Evolutionary conservation across 2,888 invertebrate species (phyloP), one percentile per base, ranked within the genome.

Genomic region (Oscheius sp.): DNA sequence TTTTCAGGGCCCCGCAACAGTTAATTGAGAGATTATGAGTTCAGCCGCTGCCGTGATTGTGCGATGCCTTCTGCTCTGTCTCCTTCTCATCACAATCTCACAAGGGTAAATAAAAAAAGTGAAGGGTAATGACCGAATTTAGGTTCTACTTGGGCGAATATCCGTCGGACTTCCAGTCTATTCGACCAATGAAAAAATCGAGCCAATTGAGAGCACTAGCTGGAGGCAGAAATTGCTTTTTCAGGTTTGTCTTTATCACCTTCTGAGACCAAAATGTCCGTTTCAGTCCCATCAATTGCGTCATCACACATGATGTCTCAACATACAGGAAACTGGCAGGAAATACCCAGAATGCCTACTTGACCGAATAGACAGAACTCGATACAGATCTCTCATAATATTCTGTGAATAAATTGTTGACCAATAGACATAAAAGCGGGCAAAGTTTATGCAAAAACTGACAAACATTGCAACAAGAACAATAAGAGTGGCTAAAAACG

Each of bases 281-380:
- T 70, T 87, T 87, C 75, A 86, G 85, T 37, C 87, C 87, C 5
- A 85, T 87, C 76, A 86, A 86, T 70, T 87, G 87, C 78, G 86
- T 87, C 76, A 85, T 87, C 66, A 81, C 82, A 0, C 85, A 84
- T 53, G 86, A 85, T 68, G 77, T 82, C 63, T 77, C 79, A 73
- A 84, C 82, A 66, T 86, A 84, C 72, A 80, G 83, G 21, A 83
- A 82, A 74, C 73, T 83, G 53, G 84, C 85, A 21, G 63, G 73
- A 32, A 70, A 29, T 33, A 21, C 33, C 13, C 11, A 42, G 42
- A 42, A 42, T 42, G 42, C 42, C 42, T 42, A 42, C 42, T 42
- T 42, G 42, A 42, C 42, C 7, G 42, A 42, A 42, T 42, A 42
- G 42, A 42, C 42, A 42, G 7, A 42, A 42, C 7, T 7, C 42